These are phyloP conservation scores for Hypomecis atomaria DNA, from an alignment of 2,888 invertebrate genomes.

Conservation along the genomic window DNA sequence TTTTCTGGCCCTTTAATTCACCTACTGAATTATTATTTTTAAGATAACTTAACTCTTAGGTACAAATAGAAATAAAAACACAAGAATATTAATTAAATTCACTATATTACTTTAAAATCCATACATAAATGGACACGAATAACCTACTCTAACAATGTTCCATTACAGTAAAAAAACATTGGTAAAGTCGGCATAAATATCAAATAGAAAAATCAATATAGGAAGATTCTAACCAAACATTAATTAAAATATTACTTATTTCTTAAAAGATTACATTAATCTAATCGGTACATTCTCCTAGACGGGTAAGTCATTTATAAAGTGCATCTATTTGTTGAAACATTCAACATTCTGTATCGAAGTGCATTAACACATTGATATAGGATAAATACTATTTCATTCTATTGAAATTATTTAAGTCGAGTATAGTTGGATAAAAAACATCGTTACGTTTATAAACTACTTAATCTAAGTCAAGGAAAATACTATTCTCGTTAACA, in stretches of 20 bases:
- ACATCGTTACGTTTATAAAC: slow-evolving; percentile 47
- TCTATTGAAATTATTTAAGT: slow-evolving; percentile 33
- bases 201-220: slow-evolving; percentile 76
- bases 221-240: slow-evolving; percentile 65
- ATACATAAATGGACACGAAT: slow-evolving; percentile 77
- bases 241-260: slow-evolving; percentile 65
- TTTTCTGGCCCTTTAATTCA: no score
- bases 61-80: slow-evolving; percentile 26
- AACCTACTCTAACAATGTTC: slow-evolving; percentile 73
- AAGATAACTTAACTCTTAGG: not conserved
- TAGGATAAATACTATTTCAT: slow-evolving; percentile 34
- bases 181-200: slow-evolving; percentile 68
- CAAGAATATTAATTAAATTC: slow-evolving; percentile 64
- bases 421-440: slow-evolving; percentile 47
- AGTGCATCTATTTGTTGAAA: slow-evolving; percentile 40
- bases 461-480: slow-evolving; percentile 50
- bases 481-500: slow-evolving; percentile 51
- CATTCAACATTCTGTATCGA: slow-evolving; percentile 36
- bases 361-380: slow-evolving; percentile 36
- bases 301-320: slow-evolving; percentile 29
- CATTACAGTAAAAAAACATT: slow-evolving; percentile 72
- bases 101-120: slow-evolving; percentile 70
- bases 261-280: slow-evolving; percentile 72
- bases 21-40: no score
- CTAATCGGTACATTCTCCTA: slow-evolving; percentile 43